Conservation (phyloP, 2,888 invertebrate genomes). For the Thecophora atra region DNA sequence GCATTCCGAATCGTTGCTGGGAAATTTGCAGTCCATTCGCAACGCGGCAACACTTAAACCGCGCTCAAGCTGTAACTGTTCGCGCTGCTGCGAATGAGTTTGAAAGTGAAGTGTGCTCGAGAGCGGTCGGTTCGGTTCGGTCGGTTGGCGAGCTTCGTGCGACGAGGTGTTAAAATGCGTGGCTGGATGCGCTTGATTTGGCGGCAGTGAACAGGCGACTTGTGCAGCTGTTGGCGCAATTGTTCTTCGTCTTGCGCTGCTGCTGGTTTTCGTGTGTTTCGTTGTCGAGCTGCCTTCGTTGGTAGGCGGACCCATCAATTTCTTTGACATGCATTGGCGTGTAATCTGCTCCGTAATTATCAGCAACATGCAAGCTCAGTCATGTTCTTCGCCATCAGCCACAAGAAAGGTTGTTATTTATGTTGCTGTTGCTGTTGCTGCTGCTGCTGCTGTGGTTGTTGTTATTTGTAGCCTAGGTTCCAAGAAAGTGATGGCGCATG, state of each 20-base stretch:
- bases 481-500: conserved; percentile 15
- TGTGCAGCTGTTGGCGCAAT: conserved; percentile 9
- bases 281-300: neutral
- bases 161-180: conserved; percentile 37
- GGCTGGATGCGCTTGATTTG: conserved; percentile 12
- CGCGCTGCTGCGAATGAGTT: neutral
- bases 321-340: conserved; percentile 40
- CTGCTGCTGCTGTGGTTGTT: conserved; percentile 2
- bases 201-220: conserved; percentile 4
- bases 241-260: conserved; percentile 6
- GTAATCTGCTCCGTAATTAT: conserved; percentile 32
- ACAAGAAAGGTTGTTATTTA: neutral
- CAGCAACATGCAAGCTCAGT: conserved; percentile 30
- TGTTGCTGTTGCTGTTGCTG: neutral
- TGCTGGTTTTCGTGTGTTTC: neutral
- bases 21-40: conserved; percentile 14
- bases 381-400: neutral
- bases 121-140: conserved; percentile 3
- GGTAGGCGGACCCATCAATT: conserved; percentile 41
- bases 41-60: neutral
- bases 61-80: neutral
- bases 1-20: conserved; percentile 1
- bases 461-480: conserved; percentile 11
- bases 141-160: neutral
- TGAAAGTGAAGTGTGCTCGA: neutral